phyloP scores from a whole-genome alignment of 2,888 invertebrate species.

The Asteroscopus sphinx region DNA sequence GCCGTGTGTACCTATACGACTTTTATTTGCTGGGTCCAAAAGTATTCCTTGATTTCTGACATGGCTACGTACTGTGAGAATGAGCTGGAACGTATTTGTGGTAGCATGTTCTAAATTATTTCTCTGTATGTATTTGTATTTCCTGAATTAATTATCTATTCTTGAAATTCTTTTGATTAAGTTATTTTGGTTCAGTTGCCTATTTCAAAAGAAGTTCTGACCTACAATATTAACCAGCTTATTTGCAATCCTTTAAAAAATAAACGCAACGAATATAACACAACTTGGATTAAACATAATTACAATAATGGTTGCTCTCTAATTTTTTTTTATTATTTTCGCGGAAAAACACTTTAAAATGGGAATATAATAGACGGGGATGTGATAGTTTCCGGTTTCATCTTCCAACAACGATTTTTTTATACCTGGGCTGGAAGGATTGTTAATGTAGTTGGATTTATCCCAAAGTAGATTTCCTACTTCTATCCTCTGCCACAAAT shows the following conservation, averaged over 20 bases:
- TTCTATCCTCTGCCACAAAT: constrained; percentile 49
- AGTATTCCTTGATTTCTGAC: constrained; percentile 66
- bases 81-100: constrained; percentile 78
- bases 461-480: constrained; percentile 20
- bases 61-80: constrained; percentile 78
- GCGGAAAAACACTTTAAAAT: too few species aligned
- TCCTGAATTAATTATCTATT: constrained; percentile 57
- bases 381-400: too few species aligned
- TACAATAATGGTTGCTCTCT: too few species aligned
- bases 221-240: constrained; percentile 24
- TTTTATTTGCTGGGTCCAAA: constrained; percentile 70
- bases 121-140: constrained; percentile 60
- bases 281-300: too few species aligned
- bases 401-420: neutral
- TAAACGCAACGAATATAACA: too few species aligned
- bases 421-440: constrained; percentile 18
- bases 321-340: too few species aligned
- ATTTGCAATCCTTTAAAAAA: constrained; percentile 45
- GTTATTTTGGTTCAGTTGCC: constrained; percentile 58
- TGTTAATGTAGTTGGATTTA: constrained; percentile 30
- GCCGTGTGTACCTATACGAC: too few species aligned
- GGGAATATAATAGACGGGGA: too few species aligned
- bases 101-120: constrained; percentile 74
- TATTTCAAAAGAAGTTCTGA: constrained; percentile 42
- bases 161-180: constrained; percentile 48